Evolutionary conservation across 2,888 invertebrate genomes (phyloP), one percentile per base, ranked within the genome.

Genomic region (Lamellibrachia satsuma): DNA sequence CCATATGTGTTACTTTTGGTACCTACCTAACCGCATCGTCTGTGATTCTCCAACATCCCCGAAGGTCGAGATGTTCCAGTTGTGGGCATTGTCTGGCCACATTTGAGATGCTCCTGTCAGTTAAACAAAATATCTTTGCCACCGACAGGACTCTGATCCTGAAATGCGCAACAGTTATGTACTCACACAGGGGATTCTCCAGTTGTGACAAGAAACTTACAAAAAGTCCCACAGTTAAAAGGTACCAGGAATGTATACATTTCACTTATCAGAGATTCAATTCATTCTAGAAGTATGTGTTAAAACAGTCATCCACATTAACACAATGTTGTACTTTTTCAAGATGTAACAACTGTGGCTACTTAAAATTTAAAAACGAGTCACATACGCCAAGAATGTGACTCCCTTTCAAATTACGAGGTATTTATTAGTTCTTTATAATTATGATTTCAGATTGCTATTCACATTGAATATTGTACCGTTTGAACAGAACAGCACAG

Each of bases 41-140:
- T 75, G 75, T 75, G 75, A 75, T 7, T 75, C 75, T 75, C 75
- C 75, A 75, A 75, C 75, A 75, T 6, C n/a, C 75, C 75, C 75
- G 75, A 75, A 75, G 75, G 75, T 75, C 75, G 22, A 75, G 22
- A 75, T n/a, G 75, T 75, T 75, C 75, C 15, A 75, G 75, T 75
- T 75, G 75, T 75, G 22, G 15, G n/a, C 75, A 75, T 75, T 75
- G 15, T 15, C 75, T 75, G 75, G 75, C 75, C 75, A 75, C 75
- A 22, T 75, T 22, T 75, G 15, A 15, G 22, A 75, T 75, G 75
- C 75, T 75, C 22, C 22, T 15, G 75, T 75, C 75, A 75, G 75
- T 75, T 75, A 75, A 22, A 75, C 75, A 75, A 75, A 75, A 75
- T 75, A 75, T 75, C 75, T 75, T 75, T 75, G 75, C 75, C 75